These are phyloP conservation scores for Bergia sp. DNA, from an alignment of 92 coral and sea anemone genomes.

Conservation along the genomic window DNA sequence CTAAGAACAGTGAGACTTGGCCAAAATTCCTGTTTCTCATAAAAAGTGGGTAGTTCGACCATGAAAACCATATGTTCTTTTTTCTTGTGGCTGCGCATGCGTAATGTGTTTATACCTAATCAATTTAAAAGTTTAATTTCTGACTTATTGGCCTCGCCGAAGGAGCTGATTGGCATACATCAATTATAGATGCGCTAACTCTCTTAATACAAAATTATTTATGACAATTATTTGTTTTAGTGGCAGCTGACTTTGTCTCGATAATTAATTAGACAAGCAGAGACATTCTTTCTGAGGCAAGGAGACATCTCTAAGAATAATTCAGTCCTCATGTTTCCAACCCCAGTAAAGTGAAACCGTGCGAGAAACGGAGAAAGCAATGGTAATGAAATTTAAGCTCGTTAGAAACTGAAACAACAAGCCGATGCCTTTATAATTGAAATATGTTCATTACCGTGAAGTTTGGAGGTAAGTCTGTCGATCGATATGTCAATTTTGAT, in stretches of 20 bases:
- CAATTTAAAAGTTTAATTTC: not conserved
- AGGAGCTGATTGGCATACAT: not conserved
- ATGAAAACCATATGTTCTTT: not conserved
- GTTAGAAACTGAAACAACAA: not conserved
- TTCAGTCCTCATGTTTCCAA: not conserved
- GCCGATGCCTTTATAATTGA: too few relatives aligned
- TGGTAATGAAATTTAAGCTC: not conserved
- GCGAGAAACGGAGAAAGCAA: not conserved
- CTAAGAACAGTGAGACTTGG: too few relatives aligned
- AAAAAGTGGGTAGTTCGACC: too few relatives aligned
- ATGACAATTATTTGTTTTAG: slow-evolving; percentile 1
- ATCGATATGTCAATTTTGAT: not conserved
- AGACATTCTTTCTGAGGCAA: slow-evolving; percentile 30
- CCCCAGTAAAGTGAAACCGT: not conserved
- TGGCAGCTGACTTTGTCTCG: not conserved
- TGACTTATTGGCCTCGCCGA: not conserved
- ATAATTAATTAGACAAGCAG: slow-evolving; percentile 15
- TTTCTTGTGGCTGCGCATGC: not conserved
- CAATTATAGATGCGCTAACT: not conserved
- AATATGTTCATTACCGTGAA: slow-evolving; percentile 76
- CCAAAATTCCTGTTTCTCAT: too few relatives aligned
- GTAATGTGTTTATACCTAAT: not conserved
- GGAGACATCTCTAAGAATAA: slow-evolving; percentile 5
- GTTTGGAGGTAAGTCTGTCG: slow-evolving; percentile 68
- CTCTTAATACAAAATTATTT: slow-evolving; percentile 6